phyloP scores from a whole-genome alignment of 2,113 vertebrate species.

The Eira barbara region DNA sequence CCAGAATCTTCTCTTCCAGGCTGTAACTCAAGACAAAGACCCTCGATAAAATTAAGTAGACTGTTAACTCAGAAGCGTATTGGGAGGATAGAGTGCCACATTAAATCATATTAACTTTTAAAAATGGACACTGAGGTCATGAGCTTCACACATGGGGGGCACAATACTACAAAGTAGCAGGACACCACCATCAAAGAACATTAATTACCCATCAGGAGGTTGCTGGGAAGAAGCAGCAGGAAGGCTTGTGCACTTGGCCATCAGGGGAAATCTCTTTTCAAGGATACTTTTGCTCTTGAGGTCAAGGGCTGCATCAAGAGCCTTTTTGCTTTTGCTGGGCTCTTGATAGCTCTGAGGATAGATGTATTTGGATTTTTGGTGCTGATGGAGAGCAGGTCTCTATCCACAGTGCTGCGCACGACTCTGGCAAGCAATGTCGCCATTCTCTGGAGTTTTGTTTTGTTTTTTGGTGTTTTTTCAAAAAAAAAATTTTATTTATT shows the following conservation, averaged over 20 bases:
- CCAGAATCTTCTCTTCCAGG: not conserved
- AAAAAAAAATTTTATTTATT: not conserved
- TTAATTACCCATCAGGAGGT: not conserved
- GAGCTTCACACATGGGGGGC: not conserved
- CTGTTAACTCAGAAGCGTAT: not conserved
- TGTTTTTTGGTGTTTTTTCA: not conserved
- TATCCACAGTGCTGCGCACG: not conserved
- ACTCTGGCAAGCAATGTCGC: not conserved
- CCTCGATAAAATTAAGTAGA: constrained; percentile 34
- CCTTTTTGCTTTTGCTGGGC: not conserved
- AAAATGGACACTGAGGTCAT: not conserved
- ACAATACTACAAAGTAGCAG: not conserved
- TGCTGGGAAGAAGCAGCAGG: not conserved
- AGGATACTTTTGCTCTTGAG: not conserved
- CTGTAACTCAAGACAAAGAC: constrained; percentile 37
- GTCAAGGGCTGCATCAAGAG: not conserved
- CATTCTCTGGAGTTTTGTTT: not conserved
- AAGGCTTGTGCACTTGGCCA: not conserved
- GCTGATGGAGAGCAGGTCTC: not conserved
- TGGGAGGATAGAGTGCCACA: not conserved
- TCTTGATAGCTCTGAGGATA: not conserved
- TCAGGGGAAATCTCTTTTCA: not conserved
- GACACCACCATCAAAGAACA: not conserved
- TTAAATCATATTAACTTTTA: not conserved
- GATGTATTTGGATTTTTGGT: not conserved